Evolutionary conservation across 2,797 vertebrate species (phyloP), one percentile per base, ranked within the genome.

Genomic region (Tapera naevia): DNA sequence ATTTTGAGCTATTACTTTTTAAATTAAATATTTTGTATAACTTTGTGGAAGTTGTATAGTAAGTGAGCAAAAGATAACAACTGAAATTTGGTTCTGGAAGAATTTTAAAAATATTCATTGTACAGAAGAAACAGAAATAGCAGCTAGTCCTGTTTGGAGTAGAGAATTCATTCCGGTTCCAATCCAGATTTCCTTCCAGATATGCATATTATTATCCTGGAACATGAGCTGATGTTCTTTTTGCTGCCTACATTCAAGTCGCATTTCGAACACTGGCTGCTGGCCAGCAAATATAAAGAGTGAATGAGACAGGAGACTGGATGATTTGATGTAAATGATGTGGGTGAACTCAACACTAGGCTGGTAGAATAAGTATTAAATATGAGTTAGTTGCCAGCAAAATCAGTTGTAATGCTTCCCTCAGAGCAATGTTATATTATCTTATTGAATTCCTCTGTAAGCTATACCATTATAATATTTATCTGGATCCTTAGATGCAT

Each of bases 241-340:
- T 99, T 32, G 98, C 98, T 8, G 98, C 98, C 64, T 99, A 99
- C 80, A 86, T 98, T 79, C 98, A 99, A 89, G 98, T 99, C 91
- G 97, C 98, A 48, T 98, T 99, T 91, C 99, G 99, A 98, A 98
- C 98, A 3, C 78, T 99, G 75, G 97, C 98, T 8, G 98, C 98
- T 4, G 98, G 98, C 25, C 98, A 98, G 60, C 99, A 99, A 95
- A 97, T 98, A 67, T 97, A 96, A 80, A 98, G 96, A 93, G 98
- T 99, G 99, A 81, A 98, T 99, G 97, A 97, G 97, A 67, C 99
- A 99, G 95, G 99, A 99, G 88, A 98, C 99, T 16, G 97, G 98
- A 88, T 99, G 98, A 98, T 99, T 98, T 80, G 99, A 99, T n/a
- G 80, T 99, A 75, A 99, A 97, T 17, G 98, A 99, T 76, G 98